Evolutionary conservation across 2,797 vertebrate species (phyloP), one percentile per base, ranked within the genome.

Genomic region (Paguma larvata): DNA sequence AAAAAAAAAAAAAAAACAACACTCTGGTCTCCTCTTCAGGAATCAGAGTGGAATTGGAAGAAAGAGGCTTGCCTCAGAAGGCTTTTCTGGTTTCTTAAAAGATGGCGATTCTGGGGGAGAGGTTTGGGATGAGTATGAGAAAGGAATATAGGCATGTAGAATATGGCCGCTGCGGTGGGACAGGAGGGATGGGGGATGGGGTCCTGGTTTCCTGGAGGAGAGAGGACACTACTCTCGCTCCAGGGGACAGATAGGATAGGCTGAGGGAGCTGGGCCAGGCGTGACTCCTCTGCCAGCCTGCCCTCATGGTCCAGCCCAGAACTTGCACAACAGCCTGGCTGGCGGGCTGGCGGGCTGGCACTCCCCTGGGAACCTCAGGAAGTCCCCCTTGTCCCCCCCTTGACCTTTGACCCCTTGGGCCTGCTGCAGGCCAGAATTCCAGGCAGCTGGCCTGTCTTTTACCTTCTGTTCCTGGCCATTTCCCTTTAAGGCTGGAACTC

Each of bases 351-450:
- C 46, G 77, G 93, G 75, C 91, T 95, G 97, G 93, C 97, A 94
- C 96, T 97, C 97, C 84, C 94, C 73, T 53, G 97, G 95, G 98
- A 97, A 68, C 46, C 89, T 95, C 82, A 98, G 97, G 94, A 98
- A 98, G 97, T 97, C 92, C 97, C 97, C 96, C 84, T 95, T 83
- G 91, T 84, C 89, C 97, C 85, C 90, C 38, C 84, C 41, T 91
- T 95, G 84, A 96, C 95, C 96, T 95, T 95, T 95, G 96, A 98
- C 80, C 95, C 62, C 41, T 88, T 18, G 44, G 63, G 77, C 63
- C 75, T 86, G 38, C 86, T 90, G 3, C 4, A 86, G 32, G 73
- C 93, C 95, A 83, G 44, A 96, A 96, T 97, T 97, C 82, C 82
- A 97, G 97, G 87, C 97, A 97, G 87, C 90, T 94, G 91, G 63